Base-by-base conservation (phyloP, 53 echinoderm and acorn worm genomes). In the Stichopus horrens region DNA sequence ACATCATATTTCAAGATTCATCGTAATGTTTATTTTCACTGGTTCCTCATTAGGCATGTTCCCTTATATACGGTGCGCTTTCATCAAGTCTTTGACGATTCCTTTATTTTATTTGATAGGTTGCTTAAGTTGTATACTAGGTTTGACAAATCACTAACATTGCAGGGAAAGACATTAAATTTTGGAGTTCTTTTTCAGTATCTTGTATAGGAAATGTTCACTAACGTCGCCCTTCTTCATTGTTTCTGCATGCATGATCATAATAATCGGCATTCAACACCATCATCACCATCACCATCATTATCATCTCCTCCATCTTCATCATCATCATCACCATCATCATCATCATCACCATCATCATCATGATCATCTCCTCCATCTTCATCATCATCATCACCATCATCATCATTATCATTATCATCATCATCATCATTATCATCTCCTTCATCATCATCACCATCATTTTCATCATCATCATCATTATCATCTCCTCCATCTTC, bases 301-400 rank as follows among this genome's bases (percentile, higher is more conserved):
- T 71, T 2, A 18, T 71, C 37, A 71, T 18, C 16, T 37, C 37
- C 37, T 1, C 37, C 37, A 37, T 37, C 37, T 37, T 37, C 37
- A 37, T 37, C 2, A 37, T 71, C 16, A 18, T 71, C 21, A 37
- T 37, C 22, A 77, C 2, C 3, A 77, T 20, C 4, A 77, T 13
- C 78, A 77, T n/a, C 78, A 77, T 77, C 78, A 77, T 4, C 78
- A 77, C 4, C 78, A 77, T 77, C 78, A 77, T 77, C 78, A 77
- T 77, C 78, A 77, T 77, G 1, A 18, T 71, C 37, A 71, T 18
- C 16, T 37, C 37, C 37, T 1, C 37, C 37, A 37, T 37, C 37
- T 37, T 37, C 37, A 37, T 37, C 2, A 37, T 71, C 16, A 18
- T 71, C 21, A 37, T 37, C 22, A 77, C 2, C 3, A 77, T 20